These are phyloP conservation scores for Phenganax subtilis DNA, from an alignment of 92 coral and sea anemone genomes.

Conservation along the genomic window DNA sequence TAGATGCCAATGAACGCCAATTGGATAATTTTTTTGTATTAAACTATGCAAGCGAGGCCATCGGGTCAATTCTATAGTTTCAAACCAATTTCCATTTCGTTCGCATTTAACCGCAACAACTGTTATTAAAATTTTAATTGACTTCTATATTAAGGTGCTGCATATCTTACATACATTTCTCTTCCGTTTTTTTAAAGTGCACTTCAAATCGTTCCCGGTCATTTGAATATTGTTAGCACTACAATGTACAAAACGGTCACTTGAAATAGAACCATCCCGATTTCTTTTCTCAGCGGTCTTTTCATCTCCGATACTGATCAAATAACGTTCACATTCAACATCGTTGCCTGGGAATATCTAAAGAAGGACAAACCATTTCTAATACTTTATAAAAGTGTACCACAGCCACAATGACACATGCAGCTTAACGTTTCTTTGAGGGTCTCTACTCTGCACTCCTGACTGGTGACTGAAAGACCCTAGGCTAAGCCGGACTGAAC, in stretches of 20 bases:
- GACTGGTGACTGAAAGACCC: too few species aligned
- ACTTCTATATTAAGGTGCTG: neutral
- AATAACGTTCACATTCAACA: constrained; percentile 80
- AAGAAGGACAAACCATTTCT: neutral
- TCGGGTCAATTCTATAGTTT: too few species aligned
- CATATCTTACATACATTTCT: neutral
- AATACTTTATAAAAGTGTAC: neutral
- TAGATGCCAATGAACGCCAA: too few species aligned
- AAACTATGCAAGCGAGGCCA: too few species aligned
- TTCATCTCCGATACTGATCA: constrained; percentile 75
- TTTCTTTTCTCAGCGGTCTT: neutral
- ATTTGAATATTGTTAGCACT: neutral
- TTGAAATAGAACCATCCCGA: neutral
- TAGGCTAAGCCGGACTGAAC: too few species aligned
- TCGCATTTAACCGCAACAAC: neutral
- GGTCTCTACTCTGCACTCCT: too few species aligned
- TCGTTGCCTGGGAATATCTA: constrained; percentile 73
- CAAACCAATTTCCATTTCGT: too few species aligned
- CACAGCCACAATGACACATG: too few species aligned
- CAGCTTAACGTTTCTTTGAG: too few species aligned
- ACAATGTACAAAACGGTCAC: neutral
- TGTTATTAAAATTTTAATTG: too few species aligned
- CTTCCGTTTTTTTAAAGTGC: constrained; percentile 5
- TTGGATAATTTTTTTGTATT: too few species aligned
- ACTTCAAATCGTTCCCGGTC: neutral